Evolutionary conservation across 1,140 invertebrate species (phyloP).

Genomic region (Drepana arcuata): DNA sequence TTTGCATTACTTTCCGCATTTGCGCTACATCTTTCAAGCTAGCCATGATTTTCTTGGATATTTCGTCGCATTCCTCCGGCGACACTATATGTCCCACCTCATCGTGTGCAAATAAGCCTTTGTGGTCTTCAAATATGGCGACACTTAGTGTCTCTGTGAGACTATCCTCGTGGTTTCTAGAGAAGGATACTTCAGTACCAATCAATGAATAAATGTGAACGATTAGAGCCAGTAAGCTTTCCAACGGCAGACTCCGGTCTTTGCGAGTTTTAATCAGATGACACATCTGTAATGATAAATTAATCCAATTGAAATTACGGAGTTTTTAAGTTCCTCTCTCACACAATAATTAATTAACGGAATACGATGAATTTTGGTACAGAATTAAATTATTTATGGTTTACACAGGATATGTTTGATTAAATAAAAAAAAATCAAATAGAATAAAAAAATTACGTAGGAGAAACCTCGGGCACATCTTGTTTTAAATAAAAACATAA

Average conservation of each 20-base stretch:
- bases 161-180: constrained; percentile 70
- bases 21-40: constrained; percentile 47
- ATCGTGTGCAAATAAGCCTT: constrained; percentile 29
- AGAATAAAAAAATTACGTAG: too few relatives aligned
- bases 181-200: constrained; percentile 73
- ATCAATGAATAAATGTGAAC: constrained; percentile 76
- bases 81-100: constrained; percentile 28
- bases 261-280: constrained; percentile 73
- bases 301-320: too few relatives aligned
- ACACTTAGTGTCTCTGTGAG: constrained; percentile 69
- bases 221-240: constrained; percentile 74
- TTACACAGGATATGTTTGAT: too few relatives aligned
- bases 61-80: constrained; percentile 40
- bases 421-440: too few relatives aligned
- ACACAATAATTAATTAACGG: too few relatives aligned
- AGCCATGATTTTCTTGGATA: constrained; percentile 40
- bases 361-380: too few relatives aligned
- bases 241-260: constrained; percentile 71
- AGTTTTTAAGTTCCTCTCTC: too few relatives aligned
- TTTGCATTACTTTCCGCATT: constrained; percentile 48
- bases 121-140: constrained; percentile 75
- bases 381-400: too few relatives aligned
- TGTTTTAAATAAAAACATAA: too few relatives aligned
- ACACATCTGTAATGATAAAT: constrained; percentile 73
- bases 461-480: too few relatives aligned